Evolutionary conservation across 2,888 invertebrate species (phyloP), one percentile per base, ranked within the genome.

Genomic region (Leptodirus hochenwartii): DNA sequence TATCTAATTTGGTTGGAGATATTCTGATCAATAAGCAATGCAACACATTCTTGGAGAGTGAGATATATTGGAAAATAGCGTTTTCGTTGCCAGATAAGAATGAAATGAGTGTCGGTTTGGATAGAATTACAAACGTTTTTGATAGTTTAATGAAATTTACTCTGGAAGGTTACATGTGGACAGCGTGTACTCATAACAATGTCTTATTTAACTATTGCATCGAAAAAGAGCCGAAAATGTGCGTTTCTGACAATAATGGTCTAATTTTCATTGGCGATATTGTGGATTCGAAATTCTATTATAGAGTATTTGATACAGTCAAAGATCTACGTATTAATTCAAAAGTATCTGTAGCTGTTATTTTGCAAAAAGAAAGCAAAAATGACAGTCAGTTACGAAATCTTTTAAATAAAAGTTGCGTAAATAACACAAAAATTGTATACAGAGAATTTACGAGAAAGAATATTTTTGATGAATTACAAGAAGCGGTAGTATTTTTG

Each of bases 41-140:
- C 28, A 44, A 15, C 40, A 38, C 12, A 41, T 36, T 10, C 23
- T 35, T 46, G 27, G 45, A 43, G 14, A 49, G 43, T 28, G 44
- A 49, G 24, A 38, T 56, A n/a, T 64, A 53, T 40, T 75, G 74
- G 74, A 75, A 75, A 53, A 47, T 17, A 59, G 65, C 4, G 46
- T 74, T 28, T 27, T 64, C 69, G 5, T 57, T 68, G 31, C 67
- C 71, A 2, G 57, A 62, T 37, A 40, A 55, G 27, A 46, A 47
- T 13, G 58, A 62, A 43, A 59, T 30, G 32, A 34, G 16, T 15
- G 25, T 15, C 15, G 27, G 17, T 22, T 31, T 44, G 15, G 34
- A 35, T 11, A 34, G 38, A 15, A 37, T 47, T 3, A 40, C 43
- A 17, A 34, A 44, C 5, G 38, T 39, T 9, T 30, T 51, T 23